These are phyloP conservation scores for Scrobipalpa atriplicella DNA, from an alignment of 2,888 invertebrate species.

Conservation along the genomic window DNA sequence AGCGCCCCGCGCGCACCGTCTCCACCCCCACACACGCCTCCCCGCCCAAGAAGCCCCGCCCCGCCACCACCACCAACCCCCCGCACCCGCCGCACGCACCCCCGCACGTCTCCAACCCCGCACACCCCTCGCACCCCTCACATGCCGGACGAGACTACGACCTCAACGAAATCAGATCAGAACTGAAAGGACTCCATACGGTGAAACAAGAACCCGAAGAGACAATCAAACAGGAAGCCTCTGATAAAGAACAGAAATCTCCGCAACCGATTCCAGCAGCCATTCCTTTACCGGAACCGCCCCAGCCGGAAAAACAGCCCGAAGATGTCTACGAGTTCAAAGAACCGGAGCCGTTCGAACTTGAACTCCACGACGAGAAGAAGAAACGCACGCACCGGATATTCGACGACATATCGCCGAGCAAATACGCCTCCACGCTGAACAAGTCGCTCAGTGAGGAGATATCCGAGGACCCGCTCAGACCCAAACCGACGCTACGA, in stretches of 20 bases:
- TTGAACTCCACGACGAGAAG: constrained; percentile 86
- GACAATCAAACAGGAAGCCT: constrained; percentile 54
- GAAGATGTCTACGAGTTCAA: constrained; percentile 94
- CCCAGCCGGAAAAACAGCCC: constrained; percentile 66
- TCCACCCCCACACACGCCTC: constrained; percentile 63
- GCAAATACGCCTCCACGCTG: constrained; percentile 68
- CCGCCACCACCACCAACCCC: constrained; percentile 34
- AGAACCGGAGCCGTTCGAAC: constrained; percentile 94
- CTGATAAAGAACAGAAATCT: constrained; percentile 50
- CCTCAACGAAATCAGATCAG: constrained; percentile 92
- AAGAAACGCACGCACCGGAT: constrained; percentile 78
- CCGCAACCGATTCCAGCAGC: constrained; percentile 37
- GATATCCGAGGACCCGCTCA: constrained; percentile 73
- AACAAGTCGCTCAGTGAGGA: constrained; percentile 82
- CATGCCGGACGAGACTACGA: constrained; percentile 87
- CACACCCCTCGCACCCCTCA: not conserved
- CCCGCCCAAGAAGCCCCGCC: constrained; percentile 66
- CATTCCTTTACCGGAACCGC: constrained; percentile 46
- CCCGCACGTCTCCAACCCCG: not conserved
- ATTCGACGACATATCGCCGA: constrained; percentile 78
- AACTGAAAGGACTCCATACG: constrained; percentile 88
- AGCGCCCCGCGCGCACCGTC: constrained; percentile 63
- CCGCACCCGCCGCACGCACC: not conserved
- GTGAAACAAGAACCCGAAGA: constrained; percentile 78
- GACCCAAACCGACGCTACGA: constrained; percentile 58